Base-by-base conservation (phyloP, 2,888 invertebrate species). In the Conistra vaccinii region DNA sequence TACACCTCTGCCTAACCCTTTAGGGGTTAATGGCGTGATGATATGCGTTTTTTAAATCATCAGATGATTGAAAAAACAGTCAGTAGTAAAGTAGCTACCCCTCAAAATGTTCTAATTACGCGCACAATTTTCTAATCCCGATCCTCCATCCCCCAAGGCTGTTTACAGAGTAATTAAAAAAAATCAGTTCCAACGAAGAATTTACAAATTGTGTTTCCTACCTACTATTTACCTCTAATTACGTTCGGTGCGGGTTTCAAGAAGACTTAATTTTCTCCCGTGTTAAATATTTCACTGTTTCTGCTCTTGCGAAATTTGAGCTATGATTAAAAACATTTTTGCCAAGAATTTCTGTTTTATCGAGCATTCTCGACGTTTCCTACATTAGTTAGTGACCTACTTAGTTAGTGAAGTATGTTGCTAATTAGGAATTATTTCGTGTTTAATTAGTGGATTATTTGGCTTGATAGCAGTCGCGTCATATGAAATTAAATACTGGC, bases 201-300 rank as follows among this genome's bases (percentile, higher is more conserved):
- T 58, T 83, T 70, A 72, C 20, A 57, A 78, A 71, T 71, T 71
- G 20, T 76, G 62, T 62, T 77, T 58, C 53, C 70, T 65, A 53
- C 42, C 62, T 63, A 29, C 68, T 67, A 72, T 69, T 79, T 76
- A 39, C 42, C 29, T 74, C 60, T 79, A 84, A 86, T 87, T 82
- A 84, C 65, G 70, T 85, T 71, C 35, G 60, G 55, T 60, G 75
- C 23, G 63, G 63, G 63, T 66, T 78, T 70, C 70, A 35, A 84
- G 69, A 75, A 62, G 69, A 69, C 69, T 77, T 75, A 48, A 75
- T 80, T 81, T 84, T 67, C 69, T 39, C 14, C 32, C n/a, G 60
- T 61, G 67, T 72, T 77, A 79, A 60, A 78, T 79, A 76, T 81
- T 86, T 85, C 63, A 80, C 26, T 60, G 67, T 80, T 84, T 69